Evolutionary conservation across 2,888 invertebrate genomes (phyloP), one percentile per base, ranked within the genome.

Genomic region (Athrips mouffetella): DNA sequence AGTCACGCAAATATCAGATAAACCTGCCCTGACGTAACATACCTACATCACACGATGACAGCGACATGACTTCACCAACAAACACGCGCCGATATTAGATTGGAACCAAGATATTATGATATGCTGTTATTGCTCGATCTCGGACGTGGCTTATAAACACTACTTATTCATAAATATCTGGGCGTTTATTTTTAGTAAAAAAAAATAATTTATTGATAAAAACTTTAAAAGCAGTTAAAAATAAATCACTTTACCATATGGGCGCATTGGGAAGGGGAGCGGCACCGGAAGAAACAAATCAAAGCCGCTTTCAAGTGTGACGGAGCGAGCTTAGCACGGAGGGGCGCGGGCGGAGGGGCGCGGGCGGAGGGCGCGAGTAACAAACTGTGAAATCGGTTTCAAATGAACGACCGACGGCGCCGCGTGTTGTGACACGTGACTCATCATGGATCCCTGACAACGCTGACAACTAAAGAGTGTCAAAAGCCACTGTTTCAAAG

Each of bases 1-100:
- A n/a, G n/a, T n/a, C n/a, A n/a, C n/a, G 79, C 73, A 76, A 80
- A 76, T 76, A 73, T 76, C 67, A 65, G 72, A 78, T 73, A 76
- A 66, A 52, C 61, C 64, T 60, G 61, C 60, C 63, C 67, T 68
- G 65, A 67, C 71, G 66, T 71, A 71, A 67, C 74, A 71, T 78
- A 73, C 67, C 74, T n/a, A n/a, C n/a, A n/a, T 79, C 76, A 78
- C 68, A 29, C 54, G 67, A 66, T 74, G 79, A 76, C 76, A 72
- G 72, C 57, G 54, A 69, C 69, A 74, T 68, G 71, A 72, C 72
- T 67, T 67, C 62, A 64, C 56, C 67, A 70, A 66, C 66, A 67
- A 73, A 75, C 70, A 69, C 60, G 55, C 54, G 50, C 47, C 48
- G 53, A 51, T 52, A 55, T 54, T 62, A 57, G 65, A 61, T 55